Percentiles rank a stretch among this genome's conserved stretches.
These are phyloP conservation scores for Drosophila barbarae DNA, from an alignment of 2,888 invertebrate species.

Conservation along the genomic window DNA sequence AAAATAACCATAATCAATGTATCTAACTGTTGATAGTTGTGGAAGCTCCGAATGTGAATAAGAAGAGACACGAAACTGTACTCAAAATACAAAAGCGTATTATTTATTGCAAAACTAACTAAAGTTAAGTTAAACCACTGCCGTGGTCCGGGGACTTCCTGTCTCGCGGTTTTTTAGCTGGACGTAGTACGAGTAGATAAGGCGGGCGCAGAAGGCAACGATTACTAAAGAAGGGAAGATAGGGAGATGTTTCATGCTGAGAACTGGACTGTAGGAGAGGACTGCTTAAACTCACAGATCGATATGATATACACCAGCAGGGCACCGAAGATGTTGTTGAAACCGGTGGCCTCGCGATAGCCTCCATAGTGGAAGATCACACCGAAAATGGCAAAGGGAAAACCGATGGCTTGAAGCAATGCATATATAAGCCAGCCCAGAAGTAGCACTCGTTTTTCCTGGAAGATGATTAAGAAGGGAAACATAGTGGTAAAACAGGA, in stretches of 20 bases:
- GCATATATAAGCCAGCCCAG: conserved; percentile 63
- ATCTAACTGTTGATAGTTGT: conserved; percentile 66
- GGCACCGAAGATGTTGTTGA: conserved; percentile 50
- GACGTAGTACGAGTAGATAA: conserved; percentile 66
- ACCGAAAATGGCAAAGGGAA: conserved; percentile 66
- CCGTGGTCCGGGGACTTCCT: conserved; percentile 43
- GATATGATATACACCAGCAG: conserved; percentile 53
- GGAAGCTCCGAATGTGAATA: conserved; percentile 54
- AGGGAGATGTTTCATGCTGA: too few species aligned
- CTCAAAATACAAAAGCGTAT: conserved; percentile 21
- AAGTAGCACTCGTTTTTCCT: conserved; percentile 59
- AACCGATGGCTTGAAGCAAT: conserved; percentile 53
- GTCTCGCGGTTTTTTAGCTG: conserved; percentile 58
- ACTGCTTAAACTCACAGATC: conserved; percentile 51
- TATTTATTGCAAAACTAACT: conserved; percentile 21
- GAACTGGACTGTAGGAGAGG: not conserved
- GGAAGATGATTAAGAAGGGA: conserved; percentile 3
- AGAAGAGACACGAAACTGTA: conserved; percentile 40
- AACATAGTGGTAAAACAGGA: not conserved
- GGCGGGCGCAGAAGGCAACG: conserved; percentile 52
- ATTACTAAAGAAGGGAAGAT: conserved; percentile 45
- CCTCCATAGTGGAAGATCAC: conserved; percentile 68
- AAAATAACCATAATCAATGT: conserved; percentile 51
- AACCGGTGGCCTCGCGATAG: conserved; percentile 56
- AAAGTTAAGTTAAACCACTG: conserved; percentile 53